Conservation (phyloP, 2,797 vertebrate species). For the Odontamblyopus lacepedii region DNA sequence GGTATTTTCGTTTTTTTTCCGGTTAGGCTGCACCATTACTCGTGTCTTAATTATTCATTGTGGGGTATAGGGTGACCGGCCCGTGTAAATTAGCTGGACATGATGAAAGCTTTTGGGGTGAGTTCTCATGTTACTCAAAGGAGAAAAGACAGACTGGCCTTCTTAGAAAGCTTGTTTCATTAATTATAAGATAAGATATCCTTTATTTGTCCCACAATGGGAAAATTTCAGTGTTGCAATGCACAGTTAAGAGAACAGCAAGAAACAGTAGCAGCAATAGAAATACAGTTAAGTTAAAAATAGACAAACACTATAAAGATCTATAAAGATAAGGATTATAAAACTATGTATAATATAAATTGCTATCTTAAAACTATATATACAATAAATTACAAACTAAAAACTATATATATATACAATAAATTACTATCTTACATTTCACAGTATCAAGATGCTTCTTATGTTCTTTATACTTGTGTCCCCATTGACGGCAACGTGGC, state of each 20-base stretch:
- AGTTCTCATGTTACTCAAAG: neutral
- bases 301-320: too few relatives aligned
- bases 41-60: neutral
- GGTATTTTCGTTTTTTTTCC: neutral
- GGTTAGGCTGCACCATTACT: neutral
- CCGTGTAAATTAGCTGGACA: constrained; percentile 8
- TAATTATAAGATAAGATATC: constrained; percentile 15
- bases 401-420: too few relatives aligned
- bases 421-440: too few relatives aligned
- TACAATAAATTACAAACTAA: too few relatives aligned
- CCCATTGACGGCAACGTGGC: neutral
- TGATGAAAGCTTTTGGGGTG: neutral
- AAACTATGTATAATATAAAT: too few relatives aligned
- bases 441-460: constrained; percentile 20
- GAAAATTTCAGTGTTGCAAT: too few relatives aligned
- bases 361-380: too few relatives aligned
- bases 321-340: too few relatives aligned
- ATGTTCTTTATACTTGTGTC: constrained; percentile 26
- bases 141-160: constrained; percentile 28
- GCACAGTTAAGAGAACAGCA: too few relatives aligned
- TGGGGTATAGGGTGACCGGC: neutral
- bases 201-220: too few relatives aligned
- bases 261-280: too few relatives aligned
- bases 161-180: constrained; percentile 36
- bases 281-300: too few relatives aligned